Evolutionary conservation across 2,797 vertebrate genomes (phyloP), one percentile per base, ranked within the genome.

Genomic region (Ctenopoma multispine): DNA sequence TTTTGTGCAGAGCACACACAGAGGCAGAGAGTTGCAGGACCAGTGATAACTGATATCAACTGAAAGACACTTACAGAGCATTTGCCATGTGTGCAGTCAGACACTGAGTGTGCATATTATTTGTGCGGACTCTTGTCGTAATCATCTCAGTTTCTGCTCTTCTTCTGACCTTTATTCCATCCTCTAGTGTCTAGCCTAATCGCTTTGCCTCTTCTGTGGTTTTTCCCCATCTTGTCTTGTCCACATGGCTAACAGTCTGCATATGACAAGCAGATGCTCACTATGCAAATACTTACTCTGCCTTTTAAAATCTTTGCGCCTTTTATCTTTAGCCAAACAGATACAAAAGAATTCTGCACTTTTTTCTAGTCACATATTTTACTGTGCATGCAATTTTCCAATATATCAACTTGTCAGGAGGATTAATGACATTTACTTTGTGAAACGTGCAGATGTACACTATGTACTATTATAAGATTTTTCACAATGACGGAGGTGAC

Each of bases 281-380:
- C 43, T 18, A 43, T 43, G 38, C 40, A 41, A 41, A 41, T 41
- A 41, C 40, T 41, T 41, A 15, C 40, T 6, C 13, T 75, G 76
- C 69, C 66, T 68, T 79, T 90, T 75, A 31, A 71, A 80, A 75
- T 58, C 38, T 55, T 55, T 18, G 41, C 11, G 3, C 79, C 79
- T 85, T 93, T 92, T 77, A 93, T 93, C 90, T 76, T 46, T 5
- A 68, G 85, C 87, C 92, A 92, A 81, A 88, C 73, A 79, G 57
- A 79, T 74, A 63, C 65, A 46, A 48, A 78, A 68, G 83, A 91
- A 87, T 93, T 88, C 82, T 85, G 68, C 73, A 67, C 69, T 82
- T 88, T n/a, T 72, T 60, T 46, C 10, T 29, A 72, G 48, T 71
- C 70, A 48, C 72, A 66, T 64, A 77, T 77, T 89, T 86, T 54